These are phyloP conservation scores for Oreotrochilus melanogaster DNA, from an alignment of 2,113 vertebrate genomes.

Conservation along the genomic window DNA sequence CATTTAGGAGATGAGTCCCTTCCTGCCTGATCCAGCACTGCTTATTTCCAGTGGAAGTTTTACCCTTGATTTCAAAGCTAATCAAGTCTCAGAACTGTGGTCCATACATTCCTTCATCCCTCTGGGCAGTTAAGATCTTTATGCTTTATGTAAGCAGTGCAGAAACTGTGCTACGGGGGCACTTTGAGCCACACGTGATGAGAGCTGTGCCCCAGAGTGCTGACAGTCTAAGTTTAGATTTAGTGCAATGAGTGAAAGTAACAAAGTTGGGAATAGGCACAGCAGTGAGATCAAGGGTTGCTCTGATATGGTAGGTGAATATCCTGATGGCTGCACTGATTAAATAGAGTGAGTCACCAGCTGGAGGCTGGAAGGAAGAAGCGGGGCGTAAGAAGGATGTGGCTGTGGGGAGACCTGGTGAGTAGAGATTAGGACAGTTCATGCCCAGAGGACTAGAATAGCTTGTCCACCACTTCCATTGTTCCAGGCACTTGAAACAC, in stretches of 20 bases:
- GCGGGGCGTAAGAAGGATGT: not conserved
- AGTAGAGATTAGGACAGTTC: not conserved
- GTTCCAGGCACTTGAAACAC: slow-evolving; percentile 7
- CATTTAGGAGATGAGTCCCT: not conserved
- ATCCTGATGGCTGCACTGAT: not conserved
- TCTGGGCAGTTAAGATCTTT: not conserved
- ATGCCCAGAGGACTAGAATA: slow-evolving; percentile 1
- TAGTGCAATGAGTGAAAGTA: not conserved
- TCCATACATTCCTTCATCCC: not conserved
- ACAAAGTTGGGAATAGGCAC: not conserved
- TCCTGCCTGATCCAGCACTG: not conserved
- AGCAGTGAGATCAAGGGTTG: not conserved
- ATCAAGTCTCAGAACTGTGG: not conserved
- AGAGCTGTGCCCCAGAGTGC: not conserved
- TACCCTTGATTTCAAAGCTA: not conserved
- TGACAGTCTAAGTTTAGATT: not conserved
- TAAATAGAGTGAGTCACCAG: not conserved
- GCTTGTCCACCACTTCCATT: not conserved
- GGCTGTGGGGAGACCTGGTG: not conserved
- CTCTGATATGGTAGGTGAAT: slow-evolving; percentile 2
- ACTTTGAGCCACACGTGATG: accelerated
- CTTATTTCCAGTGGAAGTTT: not conserved
- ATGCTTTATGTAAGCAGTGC: not conserved
- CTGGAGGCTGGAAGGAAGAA: slow-evolving; percentile 13
- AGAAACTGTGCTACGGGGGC: not conserved